Evolutionary conservation across 2,888 invertebrate genomes (phyloP).

Genomic region (Congeria kusceri): DNA sequence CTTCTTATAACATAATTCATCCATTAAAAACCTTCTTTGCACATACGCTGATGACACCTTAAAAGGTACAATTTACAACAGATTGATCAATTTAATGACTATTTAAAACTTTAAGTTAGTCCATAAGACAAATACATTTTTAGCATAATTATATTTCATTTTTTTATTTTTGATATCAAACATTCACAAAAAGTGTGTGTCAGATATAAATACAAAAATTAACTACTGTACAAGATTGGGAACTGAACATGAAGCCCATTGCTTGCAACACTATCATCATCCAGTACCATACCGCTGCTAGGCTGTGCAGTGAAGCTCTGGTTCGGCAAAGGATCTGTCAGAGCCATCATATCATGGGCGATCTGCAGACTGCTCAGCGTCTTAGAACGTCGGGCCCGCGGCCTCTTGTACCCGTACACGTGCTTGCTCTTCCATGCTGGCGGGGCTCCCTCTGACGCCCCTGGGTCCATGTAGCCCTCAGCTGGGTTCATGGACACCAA

Average conservation of each 20-base stretch:
- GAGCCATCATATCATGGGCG: slow-evolving; percentile 57
- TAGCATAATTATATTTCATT: neutral
- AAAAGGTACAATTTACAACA: no score
- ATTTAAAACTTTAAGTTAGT: neutral
- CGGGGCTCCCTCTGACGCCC: slow-evolving; percentile 8
- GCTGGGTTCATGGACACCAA: slow-evolving; percentile 70
- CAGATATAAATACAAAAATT: no score
- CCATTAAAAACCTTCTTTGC: no score
- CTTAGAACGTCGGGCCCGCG: slow-evolving; percentile 60
- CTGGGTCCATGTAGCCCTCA: slow-evolving; percentile 34
- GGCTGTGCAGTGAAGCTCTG: slow-evolving; percentile 55
- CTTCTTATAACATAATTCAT: no score
- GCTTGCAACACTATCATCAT: no score
- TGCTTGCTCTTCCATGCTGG: slow-evolving; percentile 65
- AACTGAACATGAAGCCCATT: no score
- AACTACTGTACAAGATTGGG: no score
- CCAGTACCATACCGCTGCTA: no score
- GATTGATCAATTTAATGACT: no score
- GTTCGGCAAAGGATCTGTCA: slow-evolving; percentile 37
- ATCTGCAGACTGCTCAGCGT: slow-evolving; percentile 64
- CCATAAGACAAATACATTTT: neutral
- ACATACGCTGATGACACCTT: no score
- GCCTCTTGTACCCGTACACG: slow-evolving; percentile 71
- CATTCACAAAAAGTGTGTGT: no score
- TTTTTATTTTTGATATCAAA: no score